phyloP scores from a whole-genome alignment of 1,140 invertebrate genomes.

The Temnothorax longispinosus region DNA sequence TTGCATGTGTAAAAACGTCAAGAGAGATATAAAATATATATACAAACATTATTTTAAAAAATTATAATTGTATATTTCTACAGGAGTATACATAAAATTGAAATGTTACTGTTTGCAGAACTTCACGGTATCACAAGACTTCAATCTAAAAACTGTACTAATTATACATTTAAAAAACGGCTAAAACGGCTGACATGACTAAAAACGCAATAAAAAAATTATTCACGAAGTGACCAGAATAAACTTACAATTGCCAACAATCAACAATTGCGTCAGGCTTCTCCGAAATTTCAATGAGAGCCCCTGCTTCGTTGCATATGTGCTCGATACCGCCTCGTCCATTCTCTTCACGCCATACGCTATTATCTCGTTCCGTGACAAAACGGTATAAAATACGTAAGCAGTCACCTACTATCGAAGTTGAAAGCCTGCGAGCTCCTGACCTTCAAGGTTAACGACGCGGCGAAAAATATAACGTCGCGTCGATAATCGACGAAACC shows the following conservation, averaged over 20 bases:
- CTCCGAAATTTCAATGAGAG: background rate
- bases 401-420: slow-evolving; percentile 55
- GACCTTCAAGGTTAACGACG: slow-evolving; percentile 63
- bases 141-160: background rate
- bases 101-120: background rate
- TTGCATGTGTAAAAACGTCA: background rate
- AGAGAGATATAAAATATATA: background rate
- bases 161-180: background rate
- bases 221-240: background rate
- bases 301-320: background rate
- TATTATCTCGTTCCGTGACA: slow-evolving; percentile 64
- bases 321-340: background rate
- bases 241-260: background rate
- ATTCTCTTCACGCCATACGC: slow-evolving; percentile 1
- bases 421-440: slow-evolving; percentile 33
- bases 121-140: background rate
- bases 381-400: slow-evolving; percentile 53
- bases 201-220: background rate
- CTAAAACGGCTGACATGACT: too few species aligned
- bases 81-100: background rate
- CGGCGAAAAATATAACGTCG: slow-evolving; percentile 49
- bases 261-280: background rate
- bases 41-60: too few species aligned
- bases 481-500: slow-evolving; percentile 45
- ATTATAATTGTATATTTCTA: too few species aligned